Evolutionary conservation across 2,797 vertebrate genomes (phyloP).

Genomic region (Rhynchotus rufescens): DNA sequence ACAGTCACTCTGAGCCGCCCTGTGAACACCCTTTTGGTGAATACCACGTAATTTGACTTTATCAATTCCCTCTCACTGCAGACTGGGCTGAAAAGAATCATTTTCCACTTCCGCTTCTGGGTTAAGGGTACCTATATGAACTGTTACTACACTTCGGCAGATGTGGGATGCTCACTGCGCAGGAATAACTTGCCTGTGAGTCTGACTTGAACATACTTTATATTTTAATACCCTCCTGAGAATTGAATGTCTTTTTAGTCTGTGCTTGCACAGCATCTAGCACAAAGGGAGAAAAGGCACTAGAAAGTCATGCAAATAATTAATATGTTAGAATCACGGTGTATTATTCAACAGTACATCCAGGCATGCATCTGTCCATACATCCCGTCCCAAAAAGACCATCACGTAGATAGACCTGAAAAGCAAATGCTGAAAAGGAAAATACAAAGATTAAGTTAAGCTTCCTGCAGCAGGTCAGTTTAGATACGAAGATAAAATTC

Average conservation of each 20-base stretch:
- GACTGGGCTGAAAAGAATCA: conserved; percentile 19
- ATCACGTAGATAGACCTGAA: conserved; percentile 1
- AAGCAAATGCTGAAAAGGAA: conserved; percentile 14
- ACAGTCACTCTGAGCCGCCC: background rate
- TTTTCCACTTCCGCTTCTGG: conserved; percentile 2
- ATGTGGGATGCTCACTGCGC: conserved; percentile 24
- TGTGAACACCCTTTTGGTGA: background rate
- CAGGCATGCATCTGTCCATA: background rate
- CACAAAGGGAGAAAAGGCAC: conserved; percentile 9
- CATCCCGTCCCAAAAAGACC: background rate
- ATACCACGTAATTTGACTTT: conserved; percentile 31
- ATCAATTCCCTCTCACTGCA: conserved; percentile 15
- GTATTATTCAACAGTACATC: background rate
- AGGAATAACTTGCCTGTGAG: conserved; percentile 58
- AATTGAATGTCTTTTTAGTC: conserved; percentile 20
- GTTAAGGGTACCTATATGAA: background rate
- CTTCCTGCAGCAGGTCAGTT: background rate
- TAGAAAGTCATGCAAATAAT: conserved; percentile 22
- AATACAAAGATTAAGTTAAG: background rate
- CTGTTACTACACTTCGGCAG: background rate
- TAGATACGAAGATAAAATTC: conserved; percentile 26
- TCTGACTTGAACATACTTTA: conserved; percentile 33
- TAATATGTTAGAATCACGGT: conserved; percentile 10
- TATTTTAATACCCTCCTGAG: conserved; percentile 61
- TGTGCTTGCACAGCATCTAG: conserved; percentile 12